Evolutionary conservation across 2,888 invertebrate genomes (phyloP).

Genomic region (Eristalis pertinax): DNA sequence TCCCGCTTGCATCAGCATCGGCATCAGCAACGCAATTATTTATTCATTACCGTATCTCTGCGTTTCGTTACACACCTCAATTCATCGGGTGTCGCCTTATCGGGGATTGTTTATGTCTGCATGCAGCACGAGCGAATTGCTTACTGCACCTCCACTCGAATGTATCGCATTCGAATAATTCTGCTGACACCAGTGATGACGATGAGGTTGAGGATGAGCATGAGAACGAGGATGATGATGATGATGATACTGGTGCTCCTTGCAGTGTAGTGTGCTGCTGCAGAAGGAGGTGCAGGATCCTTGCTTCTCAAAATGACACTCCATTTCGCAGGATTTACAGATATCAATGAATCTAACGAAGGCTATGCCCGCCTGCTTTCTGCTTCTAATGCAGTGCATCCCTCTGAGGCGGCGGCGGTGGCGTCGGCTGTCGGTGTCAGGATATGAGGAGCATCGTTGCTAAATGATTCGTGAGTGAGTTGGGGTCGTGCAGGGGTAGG

Average conservation of each 20-base stretch:
- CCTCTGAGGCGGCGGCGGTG: neutral
- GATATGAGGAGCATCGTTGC: conserved; percentile 15
- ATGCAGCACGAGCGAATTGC: conserved; percentile 8
- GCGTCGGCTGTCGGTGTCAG: neutral
- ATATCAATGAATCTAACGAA: conserved; percentile 55
- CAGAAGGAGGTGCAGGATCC: conserved; percentile 37
- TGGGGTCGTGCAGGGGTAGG: neutral
- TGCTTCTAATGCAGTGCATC: conserved; percentile 8
- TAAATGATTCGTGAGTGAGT: conserved; percentile 37
- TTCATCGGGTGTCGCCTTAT: conserved; percentile 53
- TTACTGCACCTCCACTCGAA: conserved; percentile 14
- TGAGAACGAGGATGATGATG: conserved; percentile 23
- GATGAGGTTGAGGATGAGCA: neutral
- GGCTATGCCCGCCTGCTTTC: neutral
- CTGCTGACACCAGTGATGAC: conserved; percentile 44
- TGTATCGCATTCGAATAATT: conserved; percentile 49
- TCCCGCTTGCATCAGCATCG: too few species aligned
- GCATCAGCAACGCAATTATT: conserved; percentile 54
- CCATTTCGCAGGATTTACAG: conserved; percentile 64
- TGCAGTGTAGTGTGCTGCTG: neutral
- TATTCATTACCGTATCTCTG: conserved; percentile 60
- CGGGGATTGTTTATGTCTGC: conserved; percentile 65
- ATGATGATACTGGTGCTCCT: neutral
- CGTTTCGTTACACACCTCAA: conserved; percentile 59
- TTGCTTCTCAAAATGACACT: conserved; percentile 61